Conservation (phyloP, 2,888 invertebrate genomes). For the Gnatocerus cornutus region DNA sequence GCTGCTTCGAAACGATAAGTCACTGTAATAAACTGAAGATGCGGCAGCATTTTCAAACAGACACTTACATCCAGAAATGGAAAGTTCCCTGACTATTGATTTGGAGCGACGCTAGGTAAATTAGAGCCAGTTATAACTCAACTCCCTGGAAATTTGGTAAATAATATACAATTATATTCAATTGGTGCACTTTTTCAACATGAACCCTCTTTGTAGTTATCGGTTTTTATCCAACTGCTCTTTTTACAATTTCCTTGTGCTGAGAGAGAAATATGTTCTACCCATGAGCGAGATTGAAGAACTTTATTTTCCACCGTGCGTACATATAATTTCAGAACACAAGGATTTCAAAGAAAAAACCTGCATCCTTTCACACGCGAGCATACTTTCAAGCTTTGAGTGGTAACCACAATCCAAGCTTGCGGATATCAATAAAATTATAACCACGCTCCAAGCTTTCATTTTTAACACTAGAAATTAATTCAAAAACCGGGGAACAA, state of each 20-base stretch:
- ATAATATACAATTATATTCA: constrained; percentile 4
- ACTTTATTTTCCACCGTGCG: constrained; percentile 30
- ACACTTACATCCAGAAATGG: constrained; percentile 50
- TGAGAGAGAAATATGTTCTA: constrained; percentile 21
- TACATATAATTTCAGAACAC: constrained; percentile 27
- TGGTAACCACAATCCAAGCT: constrained; percentile 3
- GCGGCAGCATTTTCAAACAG: constrained; percentile 56
- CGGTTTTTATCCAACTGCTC: constrained; percentile 38
- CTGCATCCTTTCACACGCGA: constrained; percentile 12
- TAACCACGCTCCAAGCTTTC: constrained; percentile 3
- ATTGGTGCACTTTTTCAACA: background rate
- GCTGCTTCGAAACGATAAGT: constrained; percentile 63
- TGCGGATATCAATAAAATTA: constrained; percentile 19
- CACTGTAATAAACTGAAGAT: constrained; percentile 61
- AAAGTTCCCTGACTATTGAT: constrained; percentile 46
- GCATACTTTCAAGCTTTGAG: constrained; percentile 6
- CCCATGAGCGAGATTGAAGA: constrained; percentile 10
- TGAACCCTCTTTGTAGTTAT: constrained; percentile 35
- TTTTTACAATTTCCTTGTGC: constrained; percentile 27
- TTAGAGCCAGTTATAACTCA: constrained; percentile 13
- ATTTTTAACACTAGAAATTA: constrained; percentile 11
- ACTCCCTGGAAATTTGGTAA: background rate
- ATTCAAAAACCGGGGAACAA: constrained; percentile 17
- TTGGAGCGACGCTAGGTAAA: constrained; percentile 18
- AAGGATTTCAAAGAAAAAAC: constrained; percentile 17